Base-by-base conservation (phyloP, 1,140 invertebrate species). In the Delia radicum region DNA sequence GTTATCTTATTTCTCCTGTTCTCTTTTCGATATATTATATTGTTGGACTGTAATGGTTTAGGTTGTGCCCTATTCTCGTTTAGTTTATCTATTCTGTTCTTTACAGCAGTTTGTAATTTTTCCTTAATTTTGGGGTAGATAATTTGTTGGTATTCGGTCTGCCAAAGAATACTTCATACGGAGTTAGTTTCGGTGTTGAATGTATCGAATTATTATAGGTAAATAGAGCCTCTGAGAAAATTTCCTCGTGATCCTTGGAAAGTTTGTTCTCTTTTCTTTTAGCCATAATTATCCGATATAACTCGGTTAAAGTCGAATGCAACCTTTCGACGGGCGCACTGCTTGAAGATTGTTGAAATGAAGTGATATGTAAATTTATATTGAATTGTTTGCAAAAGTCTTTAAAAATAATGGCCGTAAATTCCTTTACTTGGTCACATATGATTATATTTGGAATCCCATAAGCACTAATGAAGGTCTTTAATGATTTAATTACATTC, bases 361-460 rank as follows among this genome's bases (percentile, higher is more conserved):
- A 75, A 2, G 63, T 75, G 26, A 67, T 10, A 27, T 69, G 74
- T 18, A 75, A 18, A 10, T 21, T 13, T 1, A 69, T 75, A 1
- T 75, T 28, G 42, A 21, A 75, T 69, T 75, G 74, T 27, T 42
- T 67, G 18, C 74, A 74, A 31, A 75, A 75, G 26, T 75, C 74
- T 69, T 75, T 69, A 29, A 75, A 75, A 69, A 75, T 75, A 31
- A 33, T 46, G 0, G 21, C 10, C 13, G 26, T 8, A 29, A 75
- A 75, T 29, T 75, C 63, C 6, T 27, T 15, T 15, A 62, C 67
- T 65, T 75, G 74, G n/a, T 69, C 63, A 33, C 74, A 75, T 6
- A 75, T 24, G 13, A 75, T 48, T 69, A 48, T 33, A 29, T 55
- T 75, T 18, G 74, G 26, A 1, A 42, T 33, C n/a, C 74, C 61